Conservation (phyloP, 2,797 vertebrate genomes). For the Paratrypauchen microcephalus region DNA sequence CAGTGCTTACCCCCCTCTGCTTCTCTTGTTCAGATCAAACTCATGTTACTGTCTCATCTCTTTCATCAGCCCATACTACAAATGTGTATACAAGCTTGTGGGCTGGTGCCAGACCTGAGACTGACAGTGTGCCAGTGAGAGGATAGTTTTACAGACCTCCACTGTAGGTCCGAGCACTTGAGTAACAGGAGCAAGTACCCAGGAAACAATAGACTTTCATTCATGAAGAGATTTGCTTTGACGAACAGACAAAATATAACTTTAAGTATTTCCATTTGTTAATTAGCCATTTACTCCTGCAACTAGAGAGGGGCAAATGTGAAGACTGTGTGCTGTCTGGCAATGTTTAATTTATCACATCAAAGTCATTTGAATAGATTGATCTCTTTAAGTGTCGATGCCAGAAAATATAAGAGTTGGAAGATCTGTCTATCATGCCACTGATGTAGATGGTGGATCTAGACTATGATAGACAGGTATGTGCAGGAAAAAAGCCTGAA, state of each 20-base stretch:
- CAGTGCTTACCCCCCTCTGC: conserved; percentile 31
- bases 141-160: conserved; percentile 53
- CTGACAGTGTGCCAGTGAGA: conserved; percentile 41
- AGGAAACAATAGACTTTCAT: conserved; percentile 31
- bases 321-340: neutral
- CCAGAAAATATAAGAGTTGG: too few species aligned
- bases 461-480: neutral
- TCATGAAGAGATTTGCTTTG: conserved; percentile 48
- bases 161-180: conserved; percentile 34
- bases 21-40: conserved; percentile 46
- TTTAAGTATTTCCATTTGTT: conserved; percentile 36
- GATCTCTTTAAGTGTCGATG: neutral
- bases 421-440: too few species aligned
- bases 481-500: neutral
- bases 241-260: conserved; percentile 45
- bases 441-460: too few species aligned
- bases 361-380: too few species aligned
- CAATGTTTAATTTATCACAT: conserved; percentile 1
- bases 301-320: neutral
- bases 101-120: conserved; percentile 55
- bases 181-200: conserved; percentile 34
- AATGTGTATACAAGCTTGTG: conserved; percentile 13
- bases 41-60: conserved; percentile 44
- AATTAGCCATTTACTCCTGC: conserved; percentile 29
- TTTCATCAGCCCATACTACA: conserved; percentile 14